Evolutionary conservation across 2,113 vertebrate species (phyloP).

Genomic region (Coptodon bakossiorum): DNA sequence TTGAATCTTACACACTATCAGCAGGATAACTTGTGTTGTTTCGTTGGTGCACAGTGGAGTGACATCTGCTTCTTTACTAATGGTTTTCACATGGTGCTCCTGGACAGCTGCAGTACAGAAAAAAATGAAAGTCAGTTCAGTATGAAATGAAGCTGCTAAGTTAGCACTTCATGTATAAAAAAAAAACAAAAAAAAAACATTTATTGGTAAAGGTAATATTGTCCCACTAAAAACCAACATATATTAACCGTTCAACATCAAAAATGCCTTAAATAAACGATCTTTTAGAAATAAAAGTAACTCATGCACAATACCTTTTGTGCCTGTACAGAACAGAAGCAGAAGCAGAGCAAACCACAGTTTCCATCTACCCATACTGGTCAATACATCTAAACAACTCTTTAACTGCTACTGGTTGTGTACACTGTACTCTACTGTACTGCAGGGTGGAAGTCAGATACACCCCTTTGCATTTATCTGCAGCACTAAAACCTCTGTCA

Average conservation of each 20-base stretch:
- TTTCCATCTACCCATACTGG: background rate
- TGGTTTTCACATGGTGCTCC: background rate
- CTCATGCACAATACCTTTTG: rapidly evolving
- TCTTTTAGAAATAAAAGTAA: background rate
- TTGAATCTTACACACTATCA: background rate
- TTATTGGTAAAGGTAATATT: background rate
- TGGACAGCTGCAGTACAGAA: rapidly evolving
- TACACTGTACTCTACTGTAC: too few relatives aligned
- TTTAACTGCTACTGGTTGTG: too few relatives aligned
- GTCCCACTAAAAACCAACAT: rapidly evolving
- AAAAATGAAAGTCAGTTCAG: background rate
- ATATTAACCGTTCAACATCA: rapidly evolving
- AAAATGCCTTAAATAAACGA: background rate
- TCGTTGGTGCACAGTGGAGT: background rate
- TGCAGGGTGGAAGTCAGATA: background rate
- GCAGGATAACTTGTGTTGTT: rapidly evolving
- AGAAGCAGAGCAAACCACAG: background rate
- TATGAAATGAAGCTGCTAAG: rapidly evolving
- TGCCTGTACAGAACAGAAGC: background rate
- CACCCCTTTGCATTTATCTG: background rate
- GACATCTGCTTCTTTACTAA: background rate
- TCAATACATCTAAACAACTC: background rate
- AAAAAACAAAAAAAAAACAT: background rate
- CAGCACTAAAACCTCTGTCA: background rate
- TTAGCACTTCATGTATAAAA: too few relatives aligned